Conservation (phyloP, 92 coral and sea anemone species). For the Actinostola sp. region DNA sequence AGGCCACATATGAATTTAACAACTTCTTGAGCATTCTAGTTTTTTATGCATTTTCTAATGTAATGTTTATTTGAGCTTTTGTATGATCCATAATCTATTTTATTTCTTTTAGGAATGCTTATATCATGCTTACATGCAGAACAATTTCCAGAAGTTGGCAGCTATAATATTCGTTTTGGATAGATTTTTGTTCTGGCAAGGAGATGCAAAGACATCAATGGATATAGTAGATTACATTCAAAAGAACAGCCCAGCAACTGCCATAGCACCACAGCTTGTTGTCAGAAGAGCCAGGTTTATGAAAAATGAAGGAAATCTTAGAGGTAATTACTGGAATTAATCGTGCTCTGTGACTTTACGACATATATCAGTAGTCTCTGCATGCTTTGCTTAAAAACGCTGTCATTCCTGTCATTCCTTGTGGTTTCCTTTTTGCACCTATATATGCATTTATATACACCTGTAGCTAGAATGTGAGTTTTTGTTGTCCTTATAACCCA, state of each 20-base stretch:
- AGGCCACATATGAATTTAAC: too few relatives aligned
- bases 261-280: conserved; percentile 91
- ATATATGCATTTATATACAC: too few relatives aligned
- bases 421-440: too few relatives aligned
- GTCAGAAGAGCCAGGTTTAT: conserved; percentile 85
- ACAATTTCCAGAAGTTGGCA: conserved; percentile 68
- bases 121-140: conserved; percentile 74
- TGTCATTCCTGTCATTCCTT: too few relatives aligned
- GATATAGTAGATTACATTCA: conserved; percentile 74
- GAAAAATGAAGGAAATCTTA: conserved; percentile 86
- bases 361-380: too few relatives aligned
- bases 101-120: conserved; percentile 74
- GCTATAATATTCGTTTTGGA: conserved; percentile 90
- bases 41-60: too few relatives aligned
- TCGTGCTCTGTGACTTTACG: not conserved
- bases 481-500: too few relatives aligned
- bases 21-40: too few relatives aligned
- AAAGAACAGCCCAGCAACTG: conserved; percentile 63
- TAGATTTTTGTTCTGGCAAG: conserved; percentile 96
- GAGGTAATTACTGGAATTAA: conserved; percentile 52
- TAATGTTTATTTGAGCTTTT: not conserved
- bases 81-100: not conserved
- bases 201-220: conserved; percentile 66
- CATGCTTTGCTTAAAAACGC: too few relatives aligned
- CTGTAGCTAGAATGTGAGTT: too few relatives aligned